Base-by-base conservation (phyloP, 2,797 vertebrate species). In the Myotis findleyi region DNA sequence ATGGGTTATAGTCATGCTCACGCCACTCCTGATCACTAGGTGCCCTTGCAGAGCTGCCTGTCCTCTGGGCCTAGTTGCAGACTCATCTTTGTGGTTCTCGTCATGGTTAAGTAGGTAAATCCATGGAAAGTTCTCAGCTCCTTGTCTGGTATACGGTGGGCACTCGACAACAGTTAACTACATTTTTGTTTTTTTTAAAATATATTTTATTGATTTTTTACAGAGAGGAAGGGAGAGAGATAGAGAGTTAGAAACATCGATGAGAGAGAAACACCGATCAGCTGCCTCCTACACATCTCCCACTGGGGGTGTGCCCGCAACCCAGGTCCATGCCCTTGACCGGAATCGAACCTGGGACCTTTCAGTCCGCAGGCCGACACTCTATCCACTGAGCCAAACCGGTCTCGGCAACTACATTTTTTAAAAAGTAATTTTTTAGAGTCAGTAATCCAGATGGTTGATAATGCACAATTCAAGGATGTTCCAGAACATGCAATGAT, bases 11-110 rank as follows among this genome's bases (percentile, higher is more conserved):
- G 6, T 27, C 27, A 0, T 3, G 13, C 30, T 51, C 36, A 69
- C 4, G 3, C 27, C 49, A 0, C 77, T 62, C 33, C 25, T 0
- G 10, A 20, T 16, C 2, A 11, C 66, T 2, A 0, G 18, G 38
- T 68, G 79, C 53, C 49, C 47, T 38, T 44, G 23, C 38, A 33
- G 16, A 47, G 64, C 21, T 11, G 9, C n/a, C 59, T 38, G 13
- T 5, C 51, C 41, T 71, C 41, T 27, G 73, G 1, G 25, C 68
- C 36, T 73, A 12, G 20, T 13, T 21, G 38, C n/a, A 91, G 30
- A 33, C 64, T 6, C 33, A 7, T 47, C 47, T 69, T 25, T 0
- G 3, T 2, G 27, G 53, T 20, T 51, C 33, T 76, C 10, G 18
- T 38, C 73, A 2, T 30, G 9, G 20, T 72, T 55, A 47, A 68